Percentiles rank a stretch among this genome's conserved stretches.
phyloP scores from a whole-genome alignment of 2,888 invertebrate genomes.

The Aporophyla lueneburgensis region DNA sequence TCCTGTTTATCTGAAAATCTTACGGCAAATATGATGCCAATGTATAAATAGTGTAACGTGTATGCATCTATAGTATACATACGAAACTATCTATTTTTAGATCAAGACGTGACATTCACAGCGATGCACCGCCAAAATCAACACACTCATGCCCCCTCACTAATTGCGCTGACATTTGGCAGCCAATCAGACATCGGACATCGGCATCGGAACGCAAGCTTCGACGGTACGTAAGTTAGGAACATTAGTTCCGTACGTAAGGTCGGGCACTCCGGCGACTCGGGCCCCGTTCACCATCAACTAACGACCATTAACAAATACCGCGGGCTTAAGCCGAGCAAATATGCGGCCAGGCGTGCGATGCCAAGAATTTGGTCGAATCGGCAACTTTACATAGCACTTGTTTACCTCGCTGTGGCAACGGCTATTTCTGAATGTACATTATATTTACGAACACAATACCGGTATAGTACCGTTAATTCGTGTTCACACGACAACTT shows the following conservation, averaged over 20 bases:
- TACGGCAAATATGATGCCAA: not conserved
- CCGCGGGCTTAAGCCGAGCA: constrained; percentile 71
- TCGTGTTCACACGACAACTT: constrained; percentile 66
- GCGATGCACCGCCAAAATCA: constrained; percentile 44
- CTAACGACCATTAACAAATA: constrained; percentile 76
- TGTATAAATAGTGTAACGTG: not conserved
- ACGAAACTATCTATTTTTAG: constrained; percentile 34
- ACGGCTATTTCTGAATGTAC: constrained; percentile 80
- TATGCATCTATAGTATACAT: not conserved
- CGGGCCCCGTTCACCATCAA: constrained; percentile 71
- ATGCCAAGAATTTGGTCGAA: constrained; percentile 87
- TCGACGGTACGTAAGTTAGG: constrained; percentile 19
- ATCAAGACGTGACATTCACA: constrained; percentile 31
- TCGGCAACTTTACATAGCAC: constrained; percentile 82
- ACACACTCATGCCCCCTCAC: constrained; percentile 25
- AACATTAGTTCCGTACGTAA: constrained; percentile 45
- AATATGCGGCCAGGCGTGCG: constrained; percentile 80
- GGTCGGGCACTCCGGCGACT: constrained; percentile 45
- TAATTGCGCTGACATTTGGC: constrained; percentile 58
- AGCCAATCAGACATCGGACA: constrained; percentile 34
- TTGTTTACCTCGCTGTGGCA: constrained; percentile 84
- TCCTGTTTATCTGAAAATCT: no score
- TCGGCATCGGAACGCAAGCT: constrained; percentile 33
- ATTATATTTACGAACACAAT: constrained; percentile 70
- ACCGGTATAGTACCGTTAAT: constrained; percentile 72